Evolutionary conservation across 2,113 vertebrate species (phyloP).

Genomic region (Pterocles burchelli): DNA sequence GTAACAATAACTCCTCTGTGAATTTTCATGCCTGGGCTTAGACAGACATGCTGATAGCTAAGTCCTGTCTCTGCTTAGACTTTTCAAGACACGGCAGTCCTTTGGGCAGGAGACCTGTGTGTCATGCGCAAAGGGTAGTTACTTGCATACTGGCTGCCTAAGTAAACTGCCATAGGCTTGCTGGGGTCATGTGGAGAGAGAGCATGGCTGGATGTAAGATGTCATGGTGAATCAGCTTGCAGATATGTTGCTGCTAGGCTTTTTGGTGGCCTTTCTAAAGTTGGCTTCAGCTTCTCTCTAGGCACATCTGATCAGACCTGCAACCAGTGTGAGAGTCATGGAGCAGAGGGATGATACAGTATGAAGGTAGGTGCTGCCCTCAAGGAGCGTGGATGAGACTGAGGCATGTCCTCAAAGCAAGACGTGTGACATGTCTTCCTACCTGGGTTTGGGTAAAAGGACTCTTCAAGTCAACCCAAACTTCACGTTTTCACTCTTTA

Average conservation of each 20-base stretch:
- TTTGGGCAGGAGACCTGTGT: background rate
- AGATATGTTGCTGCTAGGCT: background rate
- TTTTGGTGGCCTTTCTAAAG: background rate
- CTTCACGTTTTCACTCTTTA: background rate
- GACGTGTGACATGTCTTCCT: background rate
- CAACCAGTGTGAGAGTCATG: background rate
- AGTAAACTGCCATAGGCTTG: background rate
- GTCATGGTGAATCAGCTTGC: background rate
- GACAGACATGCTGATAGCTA: background rate
- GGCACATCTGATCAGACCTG: background rate
- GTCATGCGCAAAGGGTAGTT: background rate
- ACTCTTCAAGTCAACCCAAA: background rate
- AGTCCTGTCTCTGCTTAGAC: background rate
- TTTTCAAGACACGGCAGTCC: background rate
- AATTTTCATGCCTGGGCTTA: background rate
- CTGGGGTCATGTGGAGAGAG: background rate
- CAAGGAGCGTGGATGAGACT: background rate
- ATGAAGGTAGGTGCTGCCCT: fast-evolving
- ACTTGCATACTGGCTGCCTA: background rate
- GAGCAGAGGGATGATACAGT: background rate
- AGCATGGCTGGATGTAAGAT: background rate
- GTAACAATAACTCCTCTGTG: background rate
- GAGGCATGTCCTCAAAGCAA: background rate
- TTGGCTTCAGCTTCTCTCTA: background rate
- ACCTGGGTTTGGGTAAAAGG: background rate